Evolutionary conservation across 1,140 invertebrate genomes (phyloP).

Genomic region (Nasonia longicornis): DNA sequence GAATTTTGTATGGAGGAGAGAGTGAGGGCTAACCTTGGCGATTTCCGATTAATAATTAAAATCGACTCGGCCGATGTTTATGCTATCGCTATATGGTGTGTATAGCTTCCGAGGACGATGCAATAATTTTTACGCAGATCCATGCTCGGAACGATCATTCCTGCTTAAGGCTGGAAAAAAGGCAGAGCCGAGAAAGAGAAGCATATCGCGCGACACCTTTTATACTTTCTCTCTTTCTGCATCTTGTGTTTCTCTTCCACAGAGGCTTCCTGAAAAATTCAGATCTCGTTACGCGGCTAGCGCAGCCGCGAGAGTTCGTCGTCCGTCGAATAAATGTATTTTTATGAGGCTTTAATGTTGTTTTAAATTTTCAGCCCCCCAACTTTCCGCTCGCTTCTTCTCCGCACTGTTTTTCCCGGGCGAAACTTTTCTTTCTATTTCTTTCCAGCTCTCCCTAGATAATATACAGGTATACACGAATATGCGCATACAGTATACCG

Average conservation of each 20-base stretch:
- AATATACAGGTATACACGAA: too few species aligned
- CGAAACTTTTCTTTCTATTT: background rate
- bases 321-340: slow-evolving; percentile 31
- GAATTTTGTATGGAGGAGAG: background rate
- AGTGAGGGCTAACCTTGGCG: background rate
- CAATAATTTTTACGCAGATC: too few species aligned
- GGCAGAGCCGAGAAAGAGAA: background rate
- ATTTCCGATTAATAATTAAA: background rate
- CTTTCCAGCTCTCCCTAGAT: background rate
- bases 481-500: too few species aligned
- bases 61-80: too few species aligned
- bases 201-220: background rate
- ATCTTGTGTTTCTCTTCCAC: background rate
- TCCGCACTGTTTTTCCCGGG: too few species aligned
- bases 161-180: too few species aligned
- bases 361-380: slow-evolving; percentile 29
- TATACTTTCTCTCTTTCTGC: background rate
- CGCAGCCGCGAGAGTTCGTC: background rate
- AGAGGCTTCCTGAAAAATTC: slow-evolving; percentile 37
- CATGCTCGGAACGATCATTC: too few species aligned
- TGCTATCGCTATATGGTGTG: too few species aligned
- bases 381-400: background rate
- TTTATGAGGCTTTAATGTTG: slow-evolving; percentile 27
- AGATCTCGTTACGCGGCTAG: slow-evolving; percentile 23
- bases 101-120: too few species aligned